Conservation (phyloP, 2,888 invertebrate genomes). For the Mesorhabditis spiculigera region DNA sequence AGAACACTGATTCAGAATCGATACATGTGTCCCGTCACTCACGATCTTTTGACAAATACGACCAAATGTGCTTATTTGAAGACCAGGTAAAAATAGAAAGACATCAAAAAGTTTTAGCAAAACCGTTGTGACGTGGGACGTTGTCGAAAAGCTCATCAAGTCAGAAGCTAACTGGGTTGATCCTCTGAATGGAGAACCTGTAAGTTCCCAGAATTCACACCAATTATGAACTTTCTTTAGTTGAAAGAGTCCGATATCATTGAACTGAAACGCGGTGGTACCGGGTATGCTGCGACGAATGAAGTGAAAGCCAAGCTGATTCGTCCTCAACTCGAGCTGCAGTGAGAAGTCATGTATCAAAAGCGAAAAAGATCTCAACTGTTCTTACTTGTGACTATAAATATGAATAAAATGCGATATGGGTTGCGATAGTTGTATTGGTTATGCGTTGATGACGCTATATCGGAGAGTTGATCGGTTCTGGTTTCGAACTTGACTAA, state of each 20-base stretch:
- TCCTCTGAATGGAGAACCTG: constrained; percentile 77
- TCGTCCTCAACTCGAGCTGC: constrained; percentile 48
- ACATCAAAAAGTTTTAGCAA: constrained; percentile 69
- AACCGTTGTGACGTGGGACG: constrained; percentile 90
- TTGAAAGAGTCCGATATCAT: constrained; percentile 81
- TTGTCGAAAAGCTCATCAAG: constrained; percentile 89
- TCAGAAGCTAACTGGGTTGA: constrained; percentile 84
- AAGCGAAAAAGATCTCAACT: no score
- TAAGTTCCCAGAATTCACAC: constrained; percentile 12
- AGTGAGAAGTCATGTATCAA: constrained; percentile 15
- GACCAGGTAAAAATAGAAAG: constrained; percentile 69
- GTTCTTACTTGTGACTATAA: no score
- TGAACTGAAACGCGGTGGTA: constrained; percentile 84
- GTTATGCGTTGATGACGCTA: no score
- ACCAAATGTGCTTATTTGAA: constrained; percentile 87
- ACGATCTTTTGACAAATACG: constrained; percentile 88
- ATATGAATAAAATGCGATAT: no score
- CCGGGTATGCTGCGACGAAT: constrained; percentile 51
- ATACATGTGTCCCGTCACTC: constrained; percentile 95
- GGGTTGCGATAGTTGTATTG: no score
- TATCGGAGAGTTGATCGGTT: no score
- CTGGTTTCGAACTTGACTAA: no score
- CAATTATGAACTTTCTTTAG: background rate
- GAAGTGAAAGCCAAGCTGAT: constrained; percentile 51
- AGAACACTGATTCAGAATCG: constrained; percentile 64